Evolutionary conservation across 1,140 invertebrate genomes (phyloP).

Genomic region (Brachionus asplanchnoidis): DNA sequence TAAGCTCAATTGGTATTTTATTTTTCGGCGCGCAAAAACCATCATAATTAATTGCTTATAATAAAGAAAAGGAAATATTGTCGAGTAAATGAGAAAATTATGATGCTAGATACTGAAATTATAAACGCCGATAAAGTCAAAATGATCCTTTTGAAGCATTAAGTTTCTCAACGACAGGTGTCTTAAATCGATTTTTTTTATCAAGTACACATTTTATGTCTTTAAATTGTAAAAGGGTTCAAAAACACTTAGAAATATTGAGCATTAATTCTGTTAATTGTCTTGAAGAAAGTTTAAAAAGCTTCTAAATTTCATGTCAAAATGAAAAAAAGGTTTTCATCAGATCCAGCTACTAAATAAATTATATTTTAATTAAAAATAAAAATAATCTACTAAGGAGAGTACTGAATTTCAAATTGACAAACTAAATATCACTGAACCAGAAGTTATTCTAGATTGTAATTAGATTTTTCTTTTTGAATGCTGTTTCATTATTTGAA

Average conservation of each 20-base stretch:
- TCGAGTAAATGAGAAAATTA: neutral
- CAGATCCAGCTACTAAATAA: neutral
- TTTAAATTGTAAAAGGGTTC: neutral
- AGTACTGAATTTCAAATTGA: too few species aligned
- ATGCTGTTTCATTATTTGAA: too few species aligned
- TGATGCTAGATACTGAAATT: neutral
- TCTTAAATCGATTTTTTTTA: neutral
- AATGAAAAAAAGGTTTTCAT: too few species aligned
- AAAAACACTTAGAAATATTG: too few species aligned
- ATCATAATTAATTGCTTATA: neutral
- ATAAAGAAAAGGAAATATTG: neutral
- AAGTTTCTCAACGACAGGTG: neutral
- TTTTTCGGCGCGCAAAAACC: neutral
- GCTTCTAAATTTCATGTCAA: neutral
- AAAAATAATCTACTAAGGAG: too few species aligned
- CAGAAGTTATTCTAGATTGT: too few species aligned
- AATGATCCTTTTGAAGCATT: neutral
- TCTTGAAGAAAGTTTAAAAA: neutral
- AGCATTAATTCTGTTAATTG: neutral
- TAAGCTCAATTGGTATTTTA: neutral
- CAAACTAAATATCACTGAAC: too few species aligned
- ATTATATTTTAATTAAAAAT: neutral
- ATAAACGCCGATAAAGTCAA: neutral
- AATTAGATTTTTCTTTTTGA: too few species aligned
- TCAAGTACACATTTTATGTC: neutral